phyloP scores from a whole-genome alignment of 2,113 vertebrate species.

The Opisthocomus hoazin region DNA sequence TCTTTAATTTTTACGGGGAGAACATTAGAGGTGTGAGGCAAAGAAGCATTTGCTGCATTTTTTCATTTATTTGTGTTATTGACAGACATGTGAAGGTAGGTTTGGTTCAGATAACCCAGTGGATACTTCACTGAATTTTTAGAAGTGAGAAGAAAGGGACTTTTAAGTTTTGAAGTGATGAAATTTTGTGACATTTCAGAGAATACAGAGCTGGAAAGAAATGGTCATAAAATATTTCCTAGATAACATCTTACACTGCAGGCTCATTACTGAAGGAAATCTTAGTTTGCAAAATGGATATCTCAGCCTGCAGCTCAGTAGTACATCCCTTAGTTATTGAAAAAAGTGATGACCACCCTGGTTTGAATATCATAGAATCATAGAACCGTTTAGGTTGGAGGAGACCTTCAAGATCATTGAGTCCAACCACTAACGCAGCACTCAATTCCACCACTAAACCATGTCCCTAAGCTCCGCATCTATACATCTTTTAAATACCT shows the following conservation, averaged over 20 bases:
- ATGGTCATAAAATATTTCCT: neutral
- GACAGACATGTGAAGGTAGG: neutral
- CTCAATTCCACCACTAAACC: no score
- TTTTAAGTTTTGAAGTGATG: neutral
- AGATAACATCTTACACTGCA: neutral
- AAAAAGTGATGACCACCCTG: neutral
- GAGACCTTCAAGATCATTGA: no score
- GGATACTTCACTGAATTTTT: neutral
- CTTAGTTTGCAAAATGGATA: neutral
- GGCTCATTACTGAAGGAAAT: neutral
- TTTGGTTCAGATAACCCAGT: neutral
- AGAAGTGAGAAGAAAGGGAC: neutral
- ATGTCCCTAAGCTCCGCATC: no score
- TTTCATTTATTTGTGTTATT: neutral
- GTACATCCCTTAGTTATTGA: neutral
- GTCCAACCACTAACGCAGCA: no score
- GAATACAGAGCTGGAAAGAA: neutral
- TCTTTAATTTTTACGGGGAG: constrained; percentile 31
- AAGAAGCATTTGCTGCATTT: neutral
- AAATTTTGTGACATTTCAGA: neutral
- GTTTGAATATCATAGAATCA: no score
- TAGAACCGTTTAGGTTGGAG: no score
- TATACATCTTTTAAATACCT: no score
- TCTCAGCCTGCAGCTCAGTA: neutral
- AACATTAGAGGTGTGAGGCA: neutral